phyloP scores from a whole-genome alignment of 2,888 invertebrate species.

The Melangyna quadrimaculata region DNA sequence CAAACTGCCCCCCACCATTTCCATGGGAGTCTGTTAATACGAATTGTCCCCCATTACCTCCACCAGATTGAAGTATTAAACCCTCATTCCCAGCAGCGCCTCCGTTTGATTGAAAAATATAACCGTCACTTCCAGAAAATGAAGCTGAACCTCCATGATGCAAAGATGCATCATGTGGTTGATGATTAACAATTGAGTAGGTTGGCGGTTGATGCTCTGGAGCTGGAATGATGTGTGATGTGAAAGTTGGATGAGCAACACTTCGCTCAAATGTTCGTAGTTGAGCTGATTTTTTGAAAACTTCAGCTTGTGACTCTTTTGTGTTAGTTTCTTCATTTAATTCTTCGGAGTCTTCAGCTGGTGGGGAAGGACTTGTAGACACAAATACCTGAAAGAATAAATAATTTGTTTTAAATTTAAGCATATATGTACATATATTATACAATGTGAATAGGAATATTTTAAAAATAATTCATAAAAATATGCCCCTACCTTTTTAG shows the following conservation, averaged over 20 bases:
- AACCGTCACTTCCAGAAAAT: slow-evolving; percentile 66
- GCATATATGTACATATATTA: too few species aligned
- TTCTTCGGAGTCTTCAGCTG: slow-evolving; percentile 73
- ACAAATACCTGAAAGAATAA: slow-evolving; percentile 76
- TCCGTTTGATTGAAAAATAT: slow-evolving; percentile 15
- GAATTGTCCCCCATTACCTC: slow-evolving; percentile 11
- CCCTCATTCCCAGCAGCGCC: slow-evolving; percentile 60
- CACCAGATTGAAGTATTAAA: slow-evolving; percentile 20
- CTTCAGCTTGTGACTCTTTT: slow-evolving; percentile 68
- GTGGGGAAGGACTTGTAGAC: slow-evolving; percentile 76
- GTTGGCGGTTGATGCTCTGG: slow-evolving; percentile 47
- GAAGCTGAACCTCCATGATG: slow-evolving; percentile 74
- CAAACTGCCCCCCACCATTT: slow-evolving; percentile 1
- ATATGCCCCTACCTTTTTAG: too few species aligned
- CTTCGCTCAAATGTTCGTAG: slow-evolving; percentile 76
- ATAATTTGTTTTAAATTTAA: too few species aligned
- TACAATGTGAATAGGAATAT: too few species aligned
- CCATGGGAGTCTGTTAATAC: background rate
- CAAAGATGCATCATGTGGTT: slow-evolving; percentile 36
- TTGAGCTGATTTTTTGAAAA: slow-evolving; percentile 46
- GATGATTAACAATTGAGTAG: slow-evolving; percentile 66
- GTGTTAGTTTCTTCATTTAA: slow-evolving; percentile 40
- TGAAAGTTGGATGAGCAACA: slow-evolving; percentile 75
- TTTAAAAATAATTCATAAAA: too few species aligned
- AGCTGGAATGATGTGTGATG: slow-evolving; percentile 30